A percentile compares a stretch with the other conserved stretches of the same genome.
Conservation (phyloP, 2,888 invertebrate species). For the Teinopalpus imperialis region DNA sequence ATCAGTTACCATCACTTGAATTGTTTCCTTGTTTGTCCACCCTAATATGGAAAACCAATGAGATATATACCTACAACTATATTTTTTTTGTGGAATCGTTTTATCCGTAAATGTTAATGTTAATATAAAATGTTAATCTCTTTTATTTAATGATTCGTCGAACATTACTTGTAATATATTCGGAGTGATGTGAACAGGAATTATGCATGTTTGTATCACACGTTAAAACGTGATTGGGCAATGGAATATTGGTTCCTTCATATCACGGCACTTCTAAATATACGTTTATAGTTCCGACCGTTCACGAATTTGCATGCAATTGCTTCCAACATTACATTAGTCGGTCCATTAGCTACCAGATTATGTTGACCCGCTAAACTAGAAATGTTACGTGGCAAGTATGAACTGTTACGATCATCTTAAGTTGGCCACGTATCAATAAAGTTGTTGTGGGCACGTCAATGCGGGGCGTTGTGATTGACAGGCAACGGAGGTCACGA, state of each 20-base stretch:
- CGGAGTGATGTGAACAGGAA: conserved; percentile 6
- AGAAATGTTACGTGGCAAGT: conserved; percentile 7
- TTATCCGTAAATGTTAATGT: too few species aligned
- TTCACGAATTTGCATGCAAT: conserved; percentile 35
- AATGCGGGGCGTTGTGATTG: conserved; percentile 39
- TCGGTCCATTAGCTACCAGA: conserved; percentile 31
- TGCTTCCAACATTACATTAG: conserved; percentile 31
- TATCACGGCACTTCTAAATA: conserved; percentile 6
- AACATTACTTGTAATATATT: too few species aligned
- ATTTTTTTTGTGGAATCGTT: too few species aligned
- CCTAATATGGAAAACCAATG: too few species aligned
- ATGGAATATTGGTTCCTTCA: conserved; percentile 11
- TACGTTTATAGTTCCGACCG: conserved; percentile 18
- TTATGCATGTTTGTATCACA: conserved; percentile 2
- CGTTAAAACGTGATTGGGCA: conserved; percentile 23
- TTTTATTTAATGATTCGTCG: too few species aligned
- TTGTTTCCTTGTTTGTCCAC: too few species aligned
- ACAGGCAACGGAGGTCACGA: conserved; percentile 49
- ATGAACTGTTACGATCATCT: conserved; percentile 28
- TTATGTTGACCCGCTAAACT: conserved; percentile 31
- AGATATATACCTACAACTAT: too few species aligned
- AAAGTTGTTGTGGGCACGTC: conserved; percentile 37
- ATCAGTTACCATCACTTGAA: too few species aligned
- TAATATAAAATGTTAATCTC: too few species aligned
- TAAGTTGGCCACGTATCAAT: conserved; percentile 35